Evolutionary conservation across 1,140 invertebrate species (phyloP).

Genomic region (Probaryconus sp.): DNA sequence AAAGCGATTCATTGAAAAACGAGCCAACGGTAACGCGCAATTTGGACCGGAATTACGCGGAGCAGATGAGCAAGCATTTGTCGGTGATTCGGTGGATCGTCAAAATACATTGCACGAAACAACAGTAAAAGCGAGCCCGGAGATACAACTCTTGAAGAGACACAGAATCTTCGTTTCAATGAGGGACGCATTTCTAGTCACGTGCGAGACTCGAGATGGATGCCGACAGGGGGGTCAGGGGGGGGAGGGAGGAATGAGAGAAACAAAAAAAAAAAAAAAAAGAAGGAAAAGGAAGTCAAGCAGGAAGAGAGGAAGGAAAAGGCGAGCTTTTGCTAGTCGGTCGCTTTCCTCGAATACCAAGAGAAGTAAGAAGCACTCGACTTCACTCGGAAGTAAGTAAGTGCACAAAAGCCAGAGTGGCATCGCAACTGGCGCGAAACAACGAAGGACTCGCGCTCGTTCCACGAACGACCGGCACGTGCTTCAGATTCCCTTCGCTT

Average conservation of each 20-base stretch:
- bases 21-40: conserved; percentile 1
- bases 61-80: conserved; percentile 30
- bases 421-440: conserved; percentile 44
- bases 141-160: conserved; percentile 11
- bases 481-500: conserved; percentile 22
- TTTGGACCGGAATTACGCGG: conserved; percentile 19
- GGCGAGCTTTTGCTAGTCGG: conserved; percentile 30
- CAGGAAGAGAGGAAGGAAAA: conserved; percentile 6
- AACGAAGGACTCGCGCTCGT: conserved; percentile 37
- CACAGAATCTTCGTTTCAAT: conserved; percentile 18
- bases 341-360: conserved; percentile 37
- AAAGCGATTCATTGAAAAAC: conserved; percentile 13
- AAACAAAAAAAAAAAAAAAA: too few relatives aligned
- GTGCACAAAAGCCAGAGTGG: conserved; percentile 37
- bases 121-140: conserved; percentile 18
- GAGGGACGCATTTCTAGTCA: conserved; percentile 30
- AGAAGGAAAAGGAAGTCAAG: not conserved
- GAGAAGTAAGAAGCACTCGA: conserved; percentile 39
- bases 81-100: conserved; percentile 15
- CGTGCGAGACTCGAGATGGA: conserved; percentile 33
- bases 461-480: conserved; percentile 37
- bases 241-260: not conserved
- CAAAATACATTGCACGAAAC: conserved; percentile 38
- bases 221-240: conserved; percentile 19
- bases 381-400: conserved; percentile 31